Conservation (phyloP, 2,113 vertebrate species). For the Cryptomyrus ogoouensis region DNA sequence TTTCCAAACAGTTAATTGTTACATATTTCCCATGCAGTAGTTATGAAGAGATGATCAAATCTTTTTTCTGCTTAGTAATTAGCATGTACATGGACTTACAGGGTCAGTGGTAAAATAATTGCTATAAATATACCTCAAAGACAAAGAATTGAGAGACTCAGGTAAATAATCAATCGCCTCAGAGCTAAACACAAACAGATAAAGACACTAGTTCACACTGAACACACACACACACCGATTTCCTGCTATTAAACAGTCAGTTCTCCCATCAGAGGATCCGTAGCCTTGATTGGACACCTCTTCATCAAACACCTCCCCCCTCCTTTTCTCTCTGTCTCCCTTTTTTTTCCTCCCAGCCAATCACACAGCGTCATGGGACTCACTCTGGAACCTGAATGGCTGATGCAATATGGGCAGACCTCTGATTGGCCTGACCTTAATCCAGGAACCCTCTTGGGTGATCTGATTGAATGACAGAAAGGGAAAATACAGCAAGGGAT, state of each 20-base stretch:
- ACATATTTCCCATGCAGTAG: slow-evolving; percentile 27
- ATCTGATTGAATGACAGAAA: slow-evolving; percentile 71
- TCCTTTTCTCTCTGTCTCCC: slow-evolving; percentile 58
- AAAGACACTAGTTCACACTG: slow-evolving; percentile 30
- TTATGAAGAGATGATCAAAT: slow-evolving; percentile 23
- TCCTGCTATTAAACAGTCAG: slow-evolving; percentile 50
- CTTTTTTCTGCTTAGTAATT: slow-evolving; percentile 35
- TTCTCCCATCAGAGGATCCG: slow-evolving; percentile 41
- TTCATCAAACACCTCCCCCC: slow-evolving; percentile 60
- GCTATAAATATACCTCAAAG: slow-evolving; percentile 68
- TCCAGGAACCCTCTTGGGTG: slow-evolving; percentile 63
- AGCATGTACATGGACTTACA: slow-evolving; percentile 40
- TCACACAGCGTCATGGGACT: slow-evolving; percentile 71
- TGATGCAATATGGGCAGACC: slow-evolving; percentile 63
- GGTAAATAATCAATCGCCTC: slow-evolving; percentile 66
- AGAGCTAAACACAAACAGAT: slow-evolving; percentile 49
- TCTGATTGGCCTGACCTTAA: slow-evolving; percentile 63
- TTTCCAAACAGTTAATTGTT: background rate
- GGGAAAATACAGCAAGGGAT: slow-evolving; percentile 53
- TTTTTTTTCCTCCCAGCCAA: slow-evolving; percentile 58
- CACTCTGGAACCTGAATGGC: slow-evolving; percentile 72
- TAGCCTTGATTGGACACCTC: slow-evolving; percentile 57
- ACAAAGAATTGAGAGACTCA: slow-evolving; percentile 56
- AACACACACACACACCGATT: slow-evolving; percentile 23
- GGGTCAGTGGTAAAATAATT: slow-evolving; percentile 47